Conservation (phyloP, 23 tunicate species). For the Trididemnum clinides region DNA sequence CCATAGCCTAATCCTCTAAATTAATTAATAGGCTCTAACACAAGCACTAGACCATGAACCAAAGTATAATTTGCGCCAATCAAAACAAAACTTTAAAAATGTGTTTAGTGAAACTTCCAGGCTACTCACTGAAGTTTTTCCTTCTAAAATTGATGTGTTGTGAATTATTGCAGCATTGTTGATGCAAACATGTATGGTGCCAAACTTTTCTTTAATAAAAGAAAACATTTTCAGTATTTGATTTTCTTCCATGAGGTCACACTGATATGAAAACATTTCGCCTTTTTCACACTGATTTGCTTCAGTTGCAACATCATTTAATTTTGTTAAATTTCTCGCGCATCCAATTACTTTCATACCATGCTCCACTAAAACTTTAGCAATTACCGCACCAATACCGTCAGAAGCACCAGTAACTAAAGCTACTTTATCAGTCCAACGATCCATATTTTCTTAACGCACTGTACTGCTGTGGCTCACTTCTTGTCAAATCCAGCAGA, state of each 20-base stretch:
- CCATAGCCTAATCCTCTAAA: too few species aligned
- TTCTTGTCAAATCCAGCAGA: too few species aligned
- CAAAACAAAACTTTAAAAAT: too few species aligned
- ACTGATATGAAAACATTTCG: slow-evolving; percentile 34
- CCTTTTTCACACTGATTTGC: slow-evolving; percentile 23
- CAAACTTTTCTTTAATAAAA: slow-evolving; percentile 44
- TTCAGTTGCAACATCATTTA: slow-evolving; percentile 31
- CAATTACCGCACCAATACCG: slow-evolving; percentile 51
- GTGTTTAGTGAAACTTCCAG: too few species aligned
- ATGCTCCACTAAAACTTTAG: slow-evolving; percentile 24
- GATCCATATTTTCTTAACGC: too few species aligned
- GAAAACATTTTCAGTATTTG: slow-evolving; percentile 43
- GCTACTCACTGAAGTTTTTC: slow-evolving; percentile 30
- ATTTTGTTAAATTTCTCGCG: slow-evolving; percentile 23
- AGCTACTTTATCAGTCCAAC: slow-evolving; percentile 55
- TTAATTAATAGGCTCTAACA: too few species aligned
- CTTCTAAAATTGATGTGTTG: slow-evolving; percentile 24
- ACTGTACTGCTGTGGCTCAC: too few species aligned
- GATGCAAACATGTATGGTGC: slow-evolving; percentile 49
- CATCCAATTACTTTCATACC: slow-evolving; percentile 67
- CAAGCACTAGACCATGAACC: too few species aligned
- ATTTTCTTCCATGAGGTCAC: slow-evolving; percentile 43
- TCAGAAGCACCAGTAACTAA: slow-evolving; percentile 59
- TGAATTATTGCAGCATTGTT: slow-evolving; percentile 51
- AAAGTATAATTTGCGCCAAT: too few species aligned